Evolutionary conservation across 2,113 vertebrate genomes (phyloP).

Genomic region (Prunella fulvescens): DNA sequence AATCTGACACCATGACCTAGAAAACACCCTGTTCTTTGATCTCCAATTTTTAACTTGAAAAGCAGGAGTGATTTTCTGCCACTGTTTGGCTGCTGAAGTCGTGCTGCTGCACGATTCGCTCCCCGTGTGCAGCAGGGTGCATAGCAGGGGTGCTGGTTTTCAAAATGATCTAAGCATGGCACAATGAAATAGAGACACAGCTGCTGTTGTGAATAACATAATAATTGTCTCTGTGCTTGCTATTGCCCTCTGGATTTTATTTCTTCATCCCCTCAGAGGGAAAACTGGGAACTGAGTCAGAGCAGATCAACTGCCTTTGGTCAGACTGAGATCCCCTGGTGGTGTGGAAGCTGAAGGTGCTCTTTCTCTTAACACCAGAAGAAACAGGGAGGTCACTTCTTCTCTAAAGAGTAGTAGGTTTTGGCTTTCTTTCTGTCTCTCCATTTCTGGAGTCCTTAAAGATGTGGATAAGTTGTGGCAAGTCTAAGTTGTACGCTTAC

Average conservation of each 20-base stretch:
- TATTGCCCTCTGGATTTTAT: not conserved
- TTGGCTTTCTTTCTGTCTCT: not conserved
- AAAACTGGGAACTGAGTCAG: not conserved
- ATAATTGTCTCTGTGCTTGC: not conserved
- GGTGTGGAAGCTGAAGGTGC: not conserved
- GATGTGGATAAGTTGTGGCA: not conserved
- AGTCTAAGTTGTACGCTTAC: not conserved
- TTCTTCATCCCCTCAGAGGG: not conserved
- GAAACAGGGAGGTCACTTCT: not conserved
- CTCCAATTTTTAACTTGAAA: not conserved
- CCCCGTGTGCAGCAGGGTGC: not conserved
- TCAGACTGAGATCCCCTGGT: not conserved
- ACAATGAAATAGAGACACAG: not conserved
- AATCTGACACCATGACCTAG: not conserved
- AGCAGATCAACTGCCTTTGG: not conserved
- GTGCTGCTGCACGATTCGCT: not conserved
- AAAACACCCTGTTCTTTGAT: not conserved
- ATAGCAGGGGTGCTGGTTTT: constrained; percentile 4
- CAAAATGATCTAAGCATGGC: not conserved
- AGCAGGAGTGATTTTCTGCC: not conserved
- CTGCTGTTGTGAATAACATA: not conserved
- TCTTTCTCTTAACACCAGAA: not conserved
- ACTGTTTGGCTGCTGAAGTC: not conserved
- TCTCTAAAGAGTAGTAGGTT: not conserved
- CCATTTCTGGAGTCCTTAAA: not conserved